Conservation (phyloP, 2,797 vertebrate genomes). For the Lagodon rhomboides region DNA sequence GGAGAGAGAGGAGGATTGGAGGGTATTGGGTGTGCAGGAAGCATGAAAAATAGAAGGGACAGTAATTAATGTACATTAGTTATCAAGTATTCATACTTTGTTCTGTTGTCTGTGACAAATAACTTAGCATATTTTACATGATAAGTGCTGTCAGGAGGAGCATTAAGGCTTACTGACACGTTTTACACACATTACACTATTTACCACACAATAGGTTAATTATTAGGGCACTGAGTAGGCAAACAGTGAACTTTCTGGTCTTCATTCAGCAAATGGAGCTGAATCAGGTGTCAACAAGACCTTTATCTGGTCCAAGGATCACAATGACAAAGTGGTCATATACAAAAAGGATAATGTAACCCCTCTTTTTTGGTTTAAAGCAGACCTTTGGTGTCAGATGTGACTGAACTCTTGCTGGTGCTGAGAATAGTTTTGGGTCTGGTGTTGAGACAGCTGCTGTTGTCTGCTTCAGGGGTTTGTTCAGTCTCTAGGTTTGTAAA, state of each 20-base stretch:
- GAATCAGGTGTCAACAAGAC: not conserved
- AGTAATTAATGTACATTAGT: conserved; percentile 26
- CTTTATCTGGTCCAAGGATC: not conserved
- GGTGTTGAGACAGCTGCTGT: not conserved
- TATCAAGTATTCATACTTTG: conserved; percentile 1
- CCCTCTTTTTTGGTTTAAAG: not conserved
- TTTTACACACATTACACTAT: not conserved
- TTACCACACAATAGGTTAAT: conserved; percentile 8
- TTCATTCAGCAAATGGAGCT: not conserved
- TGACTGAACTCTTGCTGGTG: not conserved
- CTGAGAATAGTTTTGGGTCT: not conserved
- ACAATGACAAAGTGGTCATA: not conserved
- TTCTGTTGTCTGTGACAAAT: too few species aligned
- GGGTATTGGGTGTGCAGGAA: not conserved
- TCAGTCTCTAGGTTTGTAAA: not conserved
- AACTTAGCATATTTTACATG: not conserved
- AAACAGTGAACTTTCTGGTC: not conserved
- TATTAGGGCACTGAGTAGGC: not conserved
- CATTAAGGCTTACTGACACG: not conserved
- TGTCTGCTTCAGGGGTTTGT: too few species aligned
- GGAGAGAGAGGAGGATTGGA: not conserved
- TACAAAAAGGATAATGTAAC: not conserved
- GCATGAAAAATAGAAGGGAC: not conserved
- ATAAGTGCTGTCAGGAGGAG: not conserved
- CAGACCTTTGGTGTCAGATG: not conserved